Evolutionary conservation across 2,888 invertebrate genomes (phyloP), one percentile per base, ranked within the genome.

Genomic region (Cephonodes hylas): DNA sequence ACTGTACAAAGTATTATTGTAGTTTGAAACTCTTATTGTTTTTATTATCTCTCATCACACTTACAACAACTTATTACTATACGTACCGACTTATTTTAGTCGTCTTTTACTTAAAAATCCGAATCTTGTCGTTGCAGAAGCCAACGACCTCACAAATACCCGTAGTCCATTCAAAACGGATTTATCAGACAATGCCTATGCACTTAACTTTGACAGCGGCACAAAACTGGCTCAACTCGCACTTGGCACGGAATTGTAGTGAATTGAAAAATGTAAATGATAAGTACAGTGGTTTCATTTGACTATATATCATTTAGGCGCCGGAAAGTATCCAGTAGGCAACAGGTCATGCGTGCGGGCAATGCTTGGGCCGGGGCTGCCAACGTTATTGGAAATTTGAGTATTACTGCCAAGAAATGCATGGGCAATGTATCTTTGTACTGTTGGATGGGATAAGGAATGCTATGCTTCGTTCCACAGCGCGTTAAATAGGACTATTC

Each of bases 241-340:
- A 79, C 79, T 89, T 91, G 91, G 91, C 90, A 91, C 77, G 73
- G 74, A 71, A 76, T 65, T 71, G 69, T 76, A 70, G 74, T 82
- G 69, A 80, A 91, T 91, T 91, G 91, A 91, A 91, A 92, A 91
- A 91, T 91, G 85, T 90, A 87, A 91, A 92, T 91, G 89, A 88
- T 90, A 91, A 90, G 81, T 86, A 79, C 80, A 80, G 80, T 77
- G 83, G 70, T 80, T 86, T 88, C 89, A 87, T 88, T 86, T 85
- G 83, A 85, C 84, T 84, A 83, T 89, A 87, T 85, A 84, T 86
- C 85, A 66, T 83, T 88, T 86, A 83, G 83, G 76, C 74, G 85
- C 86, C 86, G 88, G 88, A 86, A 85, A 77, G 81, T 75, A 78
- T 86, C 87, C 87, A 87, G 87, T 81, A 59, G 59, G 88, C 88